Percentiles rank a stretch among this genome's conserved stretches.
These are phyloP conservation scores for Acanthurus leucopareius DNA, from an alignment of 2,797 vertebrate species.

Conservation along the genomic window DNA sequence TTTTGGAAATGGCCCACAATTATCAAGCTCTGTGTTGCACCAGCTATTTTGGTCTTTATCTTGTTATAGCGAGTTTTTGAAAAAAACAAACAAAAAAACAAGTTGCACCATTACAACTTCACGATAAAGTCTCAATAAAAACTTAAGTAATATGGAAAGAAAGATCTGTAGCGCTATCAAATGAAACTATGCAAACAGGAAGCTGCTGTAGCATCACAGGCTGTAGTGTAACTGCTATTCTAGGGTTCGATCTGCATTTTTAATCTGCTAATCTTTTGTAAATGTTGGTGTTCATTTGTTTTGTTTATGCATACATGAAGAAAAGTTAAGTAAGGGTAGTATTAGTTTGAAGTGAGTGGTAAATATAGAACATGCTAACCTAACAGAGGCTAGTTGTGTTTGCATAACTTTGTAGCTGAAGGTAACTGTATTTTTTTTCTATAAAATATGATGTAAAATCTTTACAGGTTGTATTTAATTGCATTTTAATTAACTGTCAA, in stretches of 20 bases:
- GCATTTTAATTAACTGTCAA: too few species aligned
- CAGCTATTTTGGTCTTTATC: slow-evolving; percentile 9
- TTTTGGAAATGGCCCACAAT: slow-evolving; percentile 9
- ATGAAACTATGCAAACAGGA: background rate
- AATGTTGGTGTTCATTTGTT: background rate
- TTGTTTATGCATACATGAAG: background rate
- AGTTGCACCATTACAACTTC: background rate
- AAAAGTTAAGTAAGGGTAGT: background rate
- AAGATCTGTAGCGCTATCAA: background rate
- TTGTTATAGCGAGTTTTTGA: background rate
- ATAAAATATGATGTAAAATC: too few species aligned
- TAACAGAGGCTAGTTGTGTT: background rate
- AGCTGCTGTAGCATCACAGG: slow-evolving; percentile 4
- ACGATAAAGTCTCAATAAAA: background rate
- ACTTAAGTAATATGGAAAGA: background rate
- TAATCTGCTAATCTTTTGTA: background rate
- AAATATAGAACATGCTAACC: background rate
- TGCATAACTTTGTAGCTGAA: too few species aligned
- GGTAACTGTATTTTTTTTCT: too few species aligned
- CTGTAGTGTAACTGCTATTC: slow-evolving; percentile 7
- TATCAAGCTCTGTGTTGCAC: slow-evolving; percentile 33
- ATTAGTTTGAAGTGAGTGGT: background rate
- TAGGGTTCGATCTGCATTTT: background rate
- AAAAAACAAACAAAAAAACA: background rate
- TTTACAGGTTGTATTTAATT: too few species aligned